A percentile compares a stretch with the other conserved stretches of the same genome.
Conservation (phyloP, 2,797 vertebrate species). For the Anolis apletophallus region DNA sequence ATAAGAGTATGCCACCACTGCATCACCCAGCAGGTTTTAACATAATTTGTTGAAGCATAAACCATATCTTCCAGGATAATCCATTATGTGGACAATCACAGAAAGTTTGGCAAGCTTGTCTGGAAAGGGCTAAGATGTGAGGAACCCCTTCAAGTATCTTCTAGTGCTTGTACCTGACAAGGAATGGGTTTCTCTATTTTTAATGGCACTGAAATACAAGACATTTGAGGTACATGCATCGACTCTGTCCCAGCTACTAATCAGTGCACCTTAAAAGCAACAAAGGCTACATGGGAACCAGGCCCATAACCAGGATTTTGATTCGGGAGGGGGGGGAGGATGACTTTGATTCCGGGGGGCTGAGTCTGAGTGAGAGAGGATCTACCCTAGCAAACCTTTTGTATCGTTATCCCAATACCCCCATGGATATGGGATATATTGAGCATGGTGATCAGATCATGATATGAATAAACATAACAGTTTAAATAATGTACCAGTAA, state of each 20-base stretch:
- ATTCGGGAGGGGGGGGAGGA: no score
- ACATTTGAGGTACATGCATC: not conserved
- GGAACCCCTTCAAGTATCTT: not conserved
- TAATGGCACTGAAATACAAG: not conserved
- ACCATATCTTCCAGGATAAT: not conserved
- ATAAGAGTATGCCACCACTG: not conserved
- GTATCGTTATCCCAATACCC: no score
- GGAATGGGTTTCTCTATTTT: not conserved
- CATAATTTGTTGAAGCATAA: not conserved
- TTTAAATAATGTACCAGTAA: no score
- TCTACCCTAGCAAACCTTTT: no score
- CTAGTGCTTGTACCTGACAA: not conserved
- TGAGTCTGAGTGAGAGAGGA: no score
- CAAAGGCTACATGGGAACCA: not conserved
- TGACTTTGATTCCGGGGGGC: no score
- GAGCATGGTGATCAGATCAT: no score
- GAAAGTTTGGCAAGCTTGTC: not conserved
- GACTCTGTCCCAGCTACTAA: not conserved
- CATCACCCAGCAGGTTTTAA: not conserved
- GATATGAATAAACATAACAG: no score
- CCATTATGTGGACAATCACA: not conserved
- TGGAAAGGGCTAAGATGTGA: not conserved
- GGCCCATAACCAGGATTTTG: no score
- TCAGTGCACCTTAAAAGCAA: not conserved
- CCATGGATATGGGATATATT: no score